A percentile compares a stretch with the other conserved stretches of the same genome.
phyloP scores from a whole-genome alignment of 2,797 vertebrate genomes.

The Ispidina lecontei region DNA sequence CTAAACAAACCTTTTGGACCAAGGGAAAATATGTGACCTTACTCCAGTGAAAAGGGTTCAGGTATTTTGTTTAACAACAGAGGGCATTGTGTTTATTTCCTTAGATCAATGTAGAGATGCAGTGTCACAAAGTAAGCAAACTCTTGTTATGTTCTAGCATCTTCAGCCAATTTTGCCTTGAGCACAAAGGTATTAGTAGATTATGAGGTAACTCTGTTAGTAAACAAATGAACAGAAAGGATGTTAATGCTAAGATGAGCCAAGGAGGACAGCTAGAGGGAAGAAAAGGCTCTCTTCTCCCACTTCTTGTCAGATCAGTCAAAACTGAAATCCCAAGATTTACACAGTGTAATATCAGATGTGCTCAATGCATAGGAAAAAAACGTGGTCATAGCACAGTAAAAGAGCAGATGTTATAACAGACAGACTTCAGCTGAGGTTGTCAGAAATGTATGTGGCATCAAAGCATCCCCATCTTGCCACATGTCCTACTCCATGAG shows the following conservation, averaged over 20 bases:
- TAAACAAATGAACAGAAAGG: background rate
- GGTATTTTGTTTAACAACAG: background rate
- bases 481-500: slow-evolving; percentile 30
- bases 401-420: slow-evolving; percentile 45
- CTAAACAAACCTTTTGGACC: background rate
- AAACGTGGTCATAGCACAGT: background rate
- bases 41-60: background rate
- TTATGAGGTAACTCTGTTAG: background rate
- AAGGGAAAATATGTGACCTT: background rate
- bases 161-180: background rate
- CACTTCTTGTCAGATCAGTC: background rate
- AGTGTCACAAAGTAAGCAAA: background rate
- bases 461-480: slow-evolving; percentile 12
- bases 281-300: background rate
- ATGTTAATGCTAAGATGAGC: background rate
- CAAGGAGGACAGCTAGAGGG: background rate
- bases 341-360: background rate
- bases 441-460: slow-evolving; percentile 50
- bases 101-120: background rate
- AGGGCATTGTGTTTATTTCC: background rate
- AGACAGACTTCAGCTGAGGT: slow-evolving; percentile 36
- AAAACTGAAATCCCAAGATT: background rate
- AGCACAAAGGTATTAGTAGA: background rate
- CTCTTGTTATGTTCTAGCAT: background rate
- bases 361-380: background rate